Base-by-base conservation (phyloP, 2,113 vertebrate genomes). In the crab-eating macaque (Macaca fascicularis) region DNA sequence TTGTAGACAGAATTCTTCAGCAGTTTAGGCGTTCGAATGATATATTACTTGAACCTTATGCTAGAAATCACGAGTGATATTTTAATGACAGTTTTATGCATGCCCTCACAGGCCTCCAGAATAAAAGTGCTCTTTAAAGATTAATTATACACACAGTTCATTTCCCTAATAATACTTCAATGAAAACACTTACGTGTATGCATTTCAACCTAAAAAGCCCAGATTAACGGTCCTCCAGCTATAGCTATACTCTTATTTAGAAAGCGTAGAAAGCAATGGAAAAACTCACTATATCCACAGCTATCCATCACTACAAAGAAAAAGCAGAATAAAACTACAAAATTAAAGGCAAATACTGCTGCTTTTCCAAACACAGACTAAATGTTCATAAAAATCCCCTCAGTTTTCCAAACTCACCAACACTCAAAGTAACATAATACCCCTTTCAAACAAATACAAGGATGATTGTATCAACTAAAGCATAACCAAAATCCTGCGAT, bases 291-390 rank as follows among this genome's bases (percentile, higher is more conserved):
- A 43, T n/a, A 79, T 19, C 45, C 40, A 90, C 40, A 89, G 67
- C 40, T 82, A 64, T 64, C 25, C 52, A 89, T 5, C 13, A 93
- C 32, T 59, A 89, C 72, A 89, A 89, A 90, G n/a, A 89, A 79
- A 86, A 87, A 40, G 17, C 13, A 48, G 40, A 94, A 64, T 48
- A 16, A 95, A 96, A 93, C 35, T 12, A 81, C 43, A 80, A 90
- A 97, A 90, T 74, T 93, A 95, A 87, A 97, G 52, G 64, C 61
- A 95, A 97, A 86, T 6, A 69, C 52, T 35, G 81, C 72, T 85
- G 78, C 72, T 85, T 97, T 91, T 69, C 35, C 74, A 79, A 97
- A 95, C 52, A 82, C n/a, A 83, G 82, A 86, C 55, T 70, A 76
- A 94, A 95, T 52, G 35, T 95, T 75, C 93, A 92, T 13, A 90